phyloP scores from a whole-genome alignment of 2,113 vertebrate species.

The Dermatemys mawii region DNA sequence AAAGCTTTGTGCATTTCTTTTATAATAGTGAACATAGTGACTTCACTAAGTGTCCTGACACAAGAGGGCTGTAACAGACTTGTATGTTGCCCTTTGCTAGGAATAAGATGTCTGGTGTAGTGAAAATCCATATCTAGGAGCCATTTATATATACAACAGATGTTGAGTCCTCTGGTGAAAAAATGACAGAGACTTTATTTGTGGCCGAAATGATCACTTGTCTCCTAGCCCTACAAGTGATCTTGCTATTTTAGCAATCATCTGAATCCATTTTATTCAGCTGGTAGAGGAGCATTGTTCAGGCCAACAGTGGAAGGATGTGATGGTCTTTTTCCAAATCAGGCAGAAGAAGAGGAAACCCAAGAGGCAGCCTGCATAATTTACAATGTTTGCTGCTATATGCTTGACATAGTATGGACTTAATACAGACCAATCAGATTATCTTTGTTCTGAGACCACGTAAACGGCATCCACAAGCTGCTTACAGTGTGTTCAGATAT shows the following conservation, averaged over 20 bases:
- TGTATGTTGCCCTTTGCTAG: not conserved
- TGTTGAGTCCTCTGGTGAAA: slow-evolving; percentile 20
- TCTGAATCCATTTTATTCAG: not conserved
- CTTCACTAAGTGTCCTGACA: not conserved
- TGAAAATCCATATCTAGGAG: not conserved
- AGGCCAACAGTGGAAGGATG: not conserved
- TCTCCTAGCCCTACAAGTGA: slow-evolving; percentile 19
- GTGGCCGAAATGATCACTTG: not conserved
- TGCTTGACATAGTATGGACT: not conserved
- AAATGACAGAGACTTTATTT: not conserved
- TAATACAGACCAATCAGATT: not conserved
- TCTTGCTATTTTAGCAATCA: not conserved
- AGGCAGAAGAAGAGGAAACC: not conserved
- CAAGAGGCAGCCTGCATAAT: not conserved
- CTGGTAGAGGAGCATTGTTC: not conserved
- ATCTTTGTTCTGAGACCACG: not conserved
- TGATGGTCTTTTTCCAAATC: not conserved
- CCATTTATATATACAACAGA: not conserved
- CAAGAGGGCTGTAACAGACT: accelerated
- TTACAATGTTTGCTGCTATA: not conserved
- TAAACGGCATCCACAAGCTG: not conserved
- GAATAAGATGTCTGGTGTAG: not conserved
- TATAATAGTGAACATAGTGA: not conserved
- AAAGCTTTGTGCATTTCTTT: not conserved
- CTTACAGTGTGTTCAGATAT: slow-evolving; percentile 10